These are phyloP conservation scores for Petaurus breviceps DNA, from an alignment of 2,113 vertebrate genomes.

Conservation along the genomic window DNA sequence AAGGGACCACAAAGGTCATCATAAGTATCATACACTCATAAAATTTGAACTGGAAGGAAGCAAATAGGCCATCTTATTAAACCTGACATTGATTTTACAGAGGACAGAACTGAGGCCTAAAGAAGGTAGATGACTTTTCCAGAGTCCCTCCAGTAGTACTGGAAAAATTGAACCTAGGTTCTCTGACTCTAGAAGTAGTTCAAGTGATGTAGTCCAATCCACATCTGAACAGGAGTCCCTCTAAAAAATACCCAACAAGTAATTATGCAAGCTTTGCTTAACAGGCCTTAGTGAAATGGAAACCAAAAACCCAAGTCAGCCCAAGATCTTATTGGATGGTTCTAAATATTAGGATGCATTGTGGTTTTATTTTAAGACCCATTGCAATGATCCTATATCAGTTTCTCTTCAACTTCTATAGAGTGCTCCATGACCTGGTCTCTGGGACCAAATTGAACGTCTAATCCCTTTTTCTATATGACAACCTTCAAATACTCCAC, in stretches of 20 bases:
- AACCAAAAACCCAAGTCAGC: background rate
- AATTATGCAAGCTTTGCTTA: background rate
- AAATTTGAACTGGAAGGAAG: background rate
- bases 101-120: background rate
- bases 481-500: background rate
- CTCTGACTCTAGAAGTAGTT: background rate
- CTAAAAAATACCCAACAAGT: background rate
- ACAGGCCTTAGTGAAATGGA: background rate
- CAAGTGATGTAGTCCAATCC: background rate
- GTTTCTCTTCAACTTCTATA: background rate
- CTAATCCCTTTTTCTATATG: background rate
- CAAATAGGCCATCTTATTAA: background rate
- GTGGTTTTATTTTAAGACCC: background rate
- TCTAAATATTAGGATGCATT: background rate
- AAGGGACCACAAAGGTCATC: background rate
- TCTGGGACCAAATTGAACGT: background rate
- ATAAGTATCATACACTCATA: no score
- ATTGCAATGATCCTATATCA: background rate
- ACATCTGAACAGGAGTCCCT: background rate
- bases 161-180: background rate
- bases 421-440: background rate
- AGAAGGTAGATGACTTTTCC: background rate
- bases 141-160: background rate
- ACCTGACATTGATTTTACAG: slow-evolving; percentile 8
- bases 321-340: background rate